Percentiles rank a stretch among this genome's conserved stretches.
Conservation (phyloP, 2,113 vertebrate genomes). For the Piprites chloris region DNA sequence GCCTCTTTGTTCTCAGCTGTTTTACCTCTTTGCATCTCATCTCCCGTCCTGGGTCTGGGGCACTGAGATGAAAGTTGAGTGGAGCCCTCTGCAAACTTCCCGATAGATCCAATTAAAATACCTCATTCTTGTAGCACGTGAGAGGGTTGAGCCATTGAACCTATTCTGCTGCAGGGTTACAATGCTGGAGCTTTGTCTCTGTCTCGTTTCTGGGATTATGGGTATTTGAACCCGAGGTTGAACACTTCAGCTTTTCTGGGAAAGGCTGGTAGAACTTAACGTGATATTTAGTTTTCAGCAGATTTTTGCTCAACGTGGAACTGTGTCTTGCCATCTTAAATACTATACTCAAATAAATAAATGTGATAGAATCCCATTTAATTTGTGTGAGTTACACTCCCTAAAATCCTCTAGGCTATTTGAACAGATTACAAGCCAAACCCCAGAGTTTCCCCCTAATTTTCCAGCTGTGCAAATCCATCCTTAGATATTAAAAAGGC, state of each 20-base stretch:
- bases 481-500: neutral
- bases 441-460: neutral
- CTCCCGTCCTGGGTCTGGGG: neutral
- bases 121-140: neutral
- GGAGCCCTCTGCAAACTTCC: neutral
- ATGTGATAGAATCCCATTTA: neutral
- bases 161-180: neutral
- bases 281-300: neutral
- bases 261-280: neutral
- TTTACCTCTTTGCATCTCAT: neutral
- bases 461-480: constrained; percentile 37
- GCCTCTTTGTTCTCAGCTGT: constrained; percentile 15
- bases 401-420: constrained; percentile 24
- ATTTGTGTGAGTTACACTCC: neutral
- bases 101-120: neutral
- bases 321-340: neutral
- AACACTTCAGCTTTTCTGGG: neutral
- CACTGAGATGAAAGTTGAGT: neutral
- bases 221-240: neutral
- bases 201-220: neutral
- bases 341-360: neutral
- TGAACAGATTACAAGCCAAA: neutral
- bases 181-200: neutral
- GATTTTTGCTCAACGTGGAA: neutral
- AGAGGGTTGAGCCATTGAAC: neutral